Evolutionary conservation across 2,113 vertebrate species (phyloP).

Genomic region (Tringa solitaria): DNA sequence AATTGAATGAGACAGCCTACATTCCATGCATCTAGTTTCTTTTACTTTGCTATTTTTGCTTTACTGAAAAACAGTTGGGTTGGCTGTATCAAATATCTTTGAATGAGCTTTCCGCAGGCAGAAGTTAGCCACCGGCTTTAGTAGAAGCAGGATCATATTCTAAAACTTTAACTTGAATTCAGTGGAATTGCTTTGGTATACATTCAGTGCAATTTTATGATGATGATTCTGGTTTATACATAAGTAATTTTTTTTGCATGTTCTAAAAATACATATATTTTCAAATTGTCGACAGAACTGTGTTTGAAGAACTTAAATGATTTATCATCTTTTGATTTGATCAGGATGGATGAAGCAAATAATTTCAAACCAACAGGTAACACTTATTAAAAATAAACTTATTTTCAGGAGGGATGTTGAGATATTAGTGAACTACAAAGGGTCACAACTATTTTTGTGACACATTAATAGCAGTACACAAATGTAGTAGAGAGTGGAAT

Average conservation of each 20-base stretch:
- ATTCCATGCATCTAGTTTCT: neutral
- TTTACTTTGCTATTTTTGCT: neutral
- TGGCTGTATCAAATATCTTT: neutral
- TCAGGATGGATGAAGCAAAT: constrained; percentile 89
- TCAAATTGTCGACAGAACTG: constrained; percentile 79
- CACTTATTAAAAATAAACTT: neutral
- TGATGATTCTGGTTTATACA: neutral
- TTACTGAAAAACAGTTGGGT: neutral
- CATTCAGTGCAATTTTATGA: neutral
- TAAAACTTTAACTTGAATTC: neutral
- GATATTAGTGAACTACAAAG: neutral
- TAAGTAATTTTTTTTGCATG: neutral
- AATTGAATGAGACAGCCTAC: neutral
- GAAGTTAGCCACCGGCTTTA: neutral
- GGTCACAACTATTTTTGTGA: neutral
- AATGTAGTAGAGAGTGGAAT: neutral
- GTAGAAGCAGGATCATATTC: neutral
- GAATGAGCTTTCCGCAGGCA: neutral
- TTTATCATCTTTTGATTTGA: constrained; percentile 87
- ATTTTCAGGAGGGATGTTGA: neutral
- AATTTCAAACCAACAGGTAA: constrained; percentile 95
- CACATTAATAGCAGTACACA: neutral
- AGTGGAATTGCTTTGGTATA: neutral
- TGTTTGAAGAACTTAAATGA: constrained; percentile 94
- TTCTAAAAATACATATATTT: constrained; percentile 33